Evolutionary conservation across 2,888 invertebrate species (phyloP).

Genomic region (Pyrrhosoma nymphula): DNA sequence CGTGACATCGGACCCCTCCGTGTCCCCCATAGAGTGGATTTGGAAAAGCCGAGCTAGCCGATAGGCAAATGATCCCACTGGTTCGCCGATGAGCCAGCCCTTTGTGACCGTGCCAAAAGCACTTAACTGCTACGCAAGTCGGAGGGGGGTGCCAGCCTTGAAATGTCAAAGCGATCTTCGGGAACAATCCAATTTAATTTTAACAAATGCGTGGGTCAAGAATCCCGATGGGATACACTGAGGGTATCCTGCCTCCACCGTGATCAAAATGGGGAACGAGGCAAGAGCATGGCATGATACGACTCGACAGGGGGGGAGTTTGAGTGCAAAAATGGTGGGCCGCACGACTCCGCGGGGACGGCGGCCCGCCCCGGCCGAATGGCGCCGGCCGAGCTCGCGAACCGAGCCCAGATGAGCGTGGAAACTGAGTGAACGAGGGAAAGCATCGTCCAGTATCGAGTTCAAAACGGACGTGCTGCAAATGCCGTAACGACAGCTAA

Average conservation of each 20-base stretch:
- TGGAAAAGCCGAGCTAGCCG: too few relatives aligned
- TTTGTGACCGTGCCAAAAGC: background rate
- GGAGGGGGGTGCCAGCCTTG: background rate
- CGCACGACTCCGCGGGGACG: too few relatives aligned
- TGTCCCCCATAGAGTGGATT: too few relatives aligned
- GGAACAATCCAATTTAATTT: background rate
- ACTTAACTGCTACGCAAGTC: background rate
- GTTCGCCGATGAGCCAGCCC: background rate
- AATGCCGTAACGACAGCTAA: conserved; percentile 7
- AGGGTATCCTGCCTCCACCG: background rate
- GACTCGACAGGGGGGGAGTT: too few relatives aligned
- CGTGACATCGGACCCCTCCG: too few relatives aligned
- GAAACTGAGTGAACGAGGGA: background rate
- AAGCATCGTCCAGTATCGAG: background rate
- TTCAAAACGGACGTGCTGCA: background rate
- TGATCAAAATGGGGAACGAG: background rate
- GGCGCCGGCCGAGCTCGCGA: background rate
- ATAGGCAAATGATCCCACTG: too few relatives aligned
- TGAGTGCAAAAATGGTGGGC: too few relatives aligned
- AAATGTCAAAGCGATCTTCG: background rate
- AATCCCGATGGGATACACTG: background rate
- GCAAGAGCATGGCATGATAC: too few relatives aligned
- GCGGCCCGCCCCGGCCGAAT: background rate
- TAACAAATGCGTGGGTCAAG: background rate
- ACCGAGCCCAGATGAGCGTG: background rate